Conservation (phyloP, 2,797 vertebrate species). For the Podarcis siculus region DNA sequence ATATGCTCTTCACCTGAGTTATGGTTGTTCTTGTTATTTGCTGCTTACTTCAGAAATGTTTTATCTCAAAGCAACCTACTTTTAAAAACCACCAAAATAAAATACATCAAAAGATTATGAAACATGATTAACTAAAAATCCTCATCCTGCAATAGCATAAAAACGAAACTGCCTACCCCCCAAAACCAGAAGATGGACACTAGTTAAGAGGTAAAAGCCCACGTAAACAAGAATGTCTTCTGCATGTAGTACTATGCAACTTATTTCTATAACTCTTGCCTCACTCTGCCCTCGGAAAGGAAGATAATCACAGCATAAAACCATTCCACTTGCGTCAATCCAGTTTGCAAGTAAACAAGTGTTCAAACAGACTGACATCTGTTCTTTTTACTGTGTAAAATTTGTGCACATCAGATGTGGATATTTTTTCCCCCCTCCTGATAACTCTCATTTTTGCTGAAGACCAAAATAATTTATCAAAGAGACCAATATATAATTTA, state of each 20-base stretch:
- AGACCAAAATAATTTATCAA: conserved; percentile 64
- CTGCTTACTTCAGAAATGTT: too few species aligned
- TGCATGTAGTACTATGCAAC: neutral
- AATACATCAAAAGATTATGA: too few species aligned
- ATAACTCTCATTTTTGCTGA: conserved; percentile 70
- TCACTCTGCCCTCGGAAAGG: neutral
- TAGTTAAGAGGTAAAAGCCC: too few species aligned
- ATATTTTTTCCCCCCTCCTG: conserved; percentile 52
- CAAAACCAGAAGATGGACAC: too few species aligned
- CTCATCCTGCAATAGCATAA: too few species aligned
- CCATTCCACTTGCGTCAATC: conserved; percentile 15
- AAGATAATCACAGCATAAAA: conserved; percentile 23
- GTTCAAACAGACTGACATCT: conserved; percentile 54
- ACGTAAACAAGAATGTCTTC: neutral
- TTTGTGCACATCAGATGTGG: conserved; percentile 40
- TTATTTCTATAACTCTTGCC: neutral
- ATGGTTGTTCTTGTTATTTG: too few species aligned
- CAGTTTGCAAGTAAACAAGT: conserved; percentile 32
- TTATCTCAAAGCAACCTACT: too few species aligned
- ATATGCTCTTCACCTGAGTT: neutral
- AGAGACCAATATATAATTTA: conserved; percentile 68
- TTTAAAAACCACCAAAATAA: too few species aligned
- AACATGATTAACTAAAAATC: too few species aligned
- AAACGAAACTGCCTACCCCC: too few species aligned
- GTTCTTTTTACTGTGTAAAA: conserved; percentile 58